These are phyloP conservation scores for Dolichoris vasculosae DNA, from an alignment of 1,140 invertebrate genomes.

Conservation along the genomic window DNA sequence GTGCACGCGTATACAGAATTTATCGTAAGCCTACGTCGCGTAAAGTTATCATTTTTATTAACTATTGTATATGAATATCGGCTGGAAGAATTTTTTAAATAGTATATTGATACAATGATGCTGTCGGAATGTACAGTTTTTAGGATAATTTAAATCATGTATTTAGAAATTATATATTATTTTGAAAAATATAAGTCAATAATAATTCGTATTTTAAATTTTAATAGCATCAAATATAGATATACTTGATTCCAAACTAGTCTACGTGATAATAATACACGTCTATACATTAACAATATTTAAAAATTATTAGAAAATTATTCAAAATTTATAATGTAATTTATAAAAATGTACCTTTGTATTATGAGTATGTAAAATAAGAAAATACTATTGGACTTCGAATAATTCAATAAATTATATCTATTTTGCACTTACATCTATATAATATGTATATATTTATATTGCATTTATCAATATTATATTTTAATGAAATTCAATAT, in stretches of 20 bases:
- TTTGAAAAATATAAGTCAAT: not conserved
- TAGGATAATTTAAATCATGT: not conserved
- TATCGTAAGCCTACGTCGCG: not conserved
- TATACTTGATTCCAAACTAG: not conserved
- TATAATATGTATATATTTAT: too few relatives aligned
- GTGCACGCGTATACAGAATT: not conserved
- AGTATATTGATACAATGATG: not conserved
- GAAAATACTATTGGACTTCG: not conserved
- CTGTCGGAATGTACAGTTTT: not conserved
- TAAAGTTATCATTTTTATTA: not conserved
- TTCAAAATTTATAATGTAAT: not conserved
- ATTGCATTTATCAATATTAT: too few relatives aligned
- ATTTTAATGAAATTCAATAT: too few relatives aligned
- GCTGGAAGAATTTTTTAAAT: not conserved
- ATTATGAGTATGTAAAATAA: not conserved
- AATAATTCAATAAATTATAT: not conserved
- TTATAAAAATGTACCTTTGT: not conserved
- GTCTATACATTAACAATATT: not conserved
- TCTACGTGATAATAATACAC: not conserved
- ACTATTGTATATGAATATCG: not conserved
- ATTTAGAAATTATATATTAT: not conserved
- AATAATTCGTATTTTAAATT: not conserved
- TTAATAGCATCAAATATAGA: not conserved
- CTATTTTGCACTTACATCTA: too few relatives aligned
- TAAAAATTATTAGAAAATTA: not conserved